Percentiles rank a stretch among this genome's conserved stretches.
Evolutionary conservation across 2,113 vertebrate genomes (phyloP).

Genomic region (Caretta caretta): DNA sequence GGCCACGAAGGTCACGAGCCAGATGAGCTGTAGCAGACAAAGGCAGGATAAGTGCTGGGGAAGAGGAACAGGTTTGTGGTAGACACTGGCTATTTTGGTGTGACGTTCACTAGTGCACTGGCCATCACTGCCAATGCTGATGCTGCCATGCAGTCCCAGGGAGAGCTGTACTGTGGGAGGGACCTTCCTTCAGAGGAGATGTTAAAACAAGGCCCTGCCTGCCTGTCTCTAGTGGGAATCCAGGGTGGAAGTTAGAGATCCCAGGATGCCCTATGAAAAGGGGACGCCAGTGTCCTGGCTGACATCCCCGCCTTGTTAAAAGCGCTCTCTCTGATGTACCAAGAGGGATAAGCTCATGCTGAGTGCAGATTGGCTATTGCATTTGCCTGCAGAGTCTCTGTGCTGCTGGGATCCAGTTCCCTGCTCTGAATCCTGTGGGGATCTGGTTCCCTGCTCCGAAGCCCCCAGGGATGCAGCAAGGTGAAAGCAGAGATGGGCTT

Average conservation of each 20-base stretch:
- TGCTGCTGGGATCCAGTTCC: not conserved
- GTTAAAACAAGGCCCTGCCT: not conserved
- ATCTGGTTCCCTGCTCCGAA: not conserved
- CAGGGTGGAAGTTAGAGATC: not conserved
- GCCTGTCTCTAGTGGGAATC: not conserved
- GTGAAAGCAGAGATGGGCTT: not conserved
- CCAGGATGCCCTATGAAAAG: not conserved
- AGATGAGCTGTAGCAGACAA: slow-evolving; percentile 80
- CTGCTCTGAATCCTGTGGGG: not conserved
- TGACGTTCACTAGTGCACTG: not conserved
- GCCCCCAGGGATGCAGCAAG: not conserved
- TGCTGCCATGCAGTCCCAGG: not conserved
- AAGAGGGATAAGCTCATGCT: not conserved
- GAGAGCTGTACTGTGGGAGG: not conserved
- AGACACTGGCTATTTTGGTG: not conserved
- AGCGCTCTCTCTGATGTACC: not conserved
- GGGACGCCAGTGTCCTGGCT: not conserved
- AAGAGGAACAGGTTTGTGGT: not conserved
- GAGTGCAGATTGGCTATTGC: not conserved
- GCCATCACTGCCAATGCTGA: not conserved
- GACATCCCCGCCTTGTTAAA: too few species aligned
- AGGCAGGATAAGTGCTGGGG: not conserved
- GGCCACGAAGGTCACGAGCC: slow-evolving; percentile 89
- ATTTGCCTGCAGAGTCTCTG: not conserved
- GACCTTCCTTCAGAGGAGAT: not conserved